These are phyloP conservation scores for Eilema caniola DNA, from an alignment of 2,888 invertebrate genomes.

Conservation along the genomic window DNA sequence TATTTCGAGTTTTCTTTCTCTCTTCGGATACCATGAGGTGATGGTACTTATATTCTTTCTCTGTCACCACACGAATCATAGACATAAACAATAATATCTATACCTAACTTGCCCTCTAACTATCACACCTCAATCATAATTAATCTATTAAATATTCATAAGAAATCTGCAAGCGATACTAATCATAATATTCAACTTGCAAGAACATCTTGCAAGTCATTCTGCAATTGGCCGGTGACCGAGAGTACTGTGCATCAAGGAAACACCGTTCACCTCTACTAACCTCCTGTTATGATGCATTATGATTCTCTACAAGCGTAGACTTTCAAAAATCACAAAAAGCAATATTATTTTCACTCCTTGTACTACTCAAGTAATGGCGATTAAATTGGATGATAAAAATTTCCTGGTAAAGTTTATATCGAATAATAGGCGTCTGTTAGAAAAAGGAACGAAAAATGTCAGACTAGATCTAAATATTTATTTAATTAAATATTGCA, in stretches of 20 bases:
- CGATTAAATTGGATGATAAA: not conserved
- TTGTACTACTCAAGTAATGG: slow-evolving; percentile 11
- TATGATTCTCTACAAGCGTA: slow-evolving; percentile 42
- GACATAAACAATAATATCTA: not conserved
- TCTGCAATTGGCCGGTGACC: slow-evolving; percentile 52
- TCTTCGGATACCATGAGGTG: too few relatives aligned
- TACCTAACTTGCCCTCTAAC: not conserved
- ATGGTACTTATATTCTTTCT: too few relatives aligned
- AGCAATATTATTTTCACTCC: slow-evolving; percentile 29
- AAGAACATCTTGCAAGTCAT: slow-evolving; percentile 36
- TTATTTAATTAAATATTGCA: not conserved
- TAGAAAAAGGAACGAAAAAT: not conserved
- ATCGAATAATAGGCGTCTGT: not conserved
- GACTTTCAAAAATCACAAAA: slow-evolving; percentile 54
- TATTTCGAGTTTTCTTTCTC: too few relatives aligned
- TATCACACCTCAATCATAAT: not conserved
- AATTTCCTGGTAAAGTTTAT: not conserved
- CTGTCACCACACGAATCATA: too few relatives aligned
- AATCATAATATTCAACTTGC: not conserved
- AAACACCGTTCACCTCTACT: slow-evolving; percentile 58
- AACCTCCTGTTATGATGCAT: slow-evolving; percentile 57
- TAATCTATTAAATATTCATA: slow-evolving; percentile 1
- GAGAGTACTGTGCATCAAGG: slow-evolving; percentile 60
- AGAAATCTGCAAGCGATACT: slow-evolving; percentile 8
- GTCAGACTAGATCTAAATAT: not conserved